Base-by-base conservation (phyloP, 2,113 vertebrate species). In the Shinisaurus crocodilurus region DNA sequence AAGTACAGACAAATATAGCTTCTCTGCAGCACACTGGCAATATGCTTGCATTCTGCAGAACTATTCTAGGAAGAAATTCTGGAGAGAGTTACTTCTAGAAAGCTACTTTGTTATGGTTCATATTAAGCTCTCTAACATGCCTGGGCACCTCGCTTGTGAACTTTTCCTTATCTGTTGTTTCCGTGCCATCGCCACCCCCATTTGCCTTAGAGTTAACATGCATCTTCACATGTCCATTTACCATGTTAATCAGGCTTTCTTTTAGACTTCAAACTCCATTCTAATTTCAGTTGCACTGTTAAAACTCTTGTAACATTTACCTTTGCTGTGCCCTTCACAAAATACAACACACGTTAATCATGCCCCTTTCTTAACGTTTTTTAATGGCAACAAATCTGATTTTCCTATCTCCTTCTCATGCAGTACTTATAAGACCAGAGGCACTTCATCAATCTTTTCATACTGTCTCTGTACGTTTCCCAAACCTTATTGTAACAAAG, bases 291-390 rank as follows among this genome's bases (percentile, higher is more conserved):
- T 84, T 3, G 25, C 10, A 72, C 93, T 32, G 15, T 89, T n/a
- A 48, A 27, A 45, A 45, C 60, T 88, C 72, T 89, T 45, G 63
- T 6, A 1, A 86, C 34, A n/a, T 1, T 45, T 1, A 40, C 10
- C 86, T 13, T 76, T 27, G 50, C n/a, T 88, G 1, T 88, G 43
- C 13, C 54, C 20, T 92, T 85, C 54, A 93, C 90, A 69, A 94
- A 90, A 63, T 40, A 9, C n/a, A 81, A 70, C 12, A 67, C 0
- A 67, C 0, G 1, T 40, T 88, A 80, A 81, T 93, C 0, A 82
- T 76, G 8, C 32, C 43, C 45, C 20, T 76, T 81, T 34, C 32
- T 85, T 37, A 85, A 45, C 32, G 37, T 0, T 91, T 54, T 94
- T 27, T 72, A 88, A 88, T 82, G 32, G 27, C 34, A 93, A 70